Percentiles rank a stretch among this genome's conserved stretches.
Evolutionary conservation across 2,113 vertebrate genomes (phyloP).

Genomic region (Ictalurus punctatus): DNA sequence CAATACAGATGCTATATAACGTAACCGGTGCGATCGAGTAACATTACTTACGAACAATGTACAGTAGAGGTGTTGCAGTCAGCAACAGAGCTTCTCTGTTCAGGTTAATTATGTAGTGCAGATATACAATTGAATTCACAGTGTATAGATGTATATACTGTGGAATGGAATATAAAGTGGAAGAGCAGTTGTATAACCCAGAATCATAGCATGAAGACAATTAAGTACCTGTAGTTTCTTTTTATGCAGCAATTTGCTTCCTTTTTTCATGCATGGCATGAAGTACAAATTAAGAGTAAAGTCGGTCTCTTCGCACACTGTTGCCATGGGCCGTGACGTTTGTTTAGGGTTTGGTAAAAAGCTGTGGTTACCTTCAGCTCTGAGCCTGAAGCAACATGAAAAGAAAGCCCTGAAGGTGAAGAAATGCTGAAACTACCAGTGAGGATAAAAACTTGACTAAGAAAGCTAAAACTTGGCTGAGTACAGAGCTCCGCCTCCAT

Average conservation of each 20-base stretch:
- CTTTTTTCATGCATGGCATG: not conserved
- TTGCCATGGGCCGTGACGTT: not conserved
- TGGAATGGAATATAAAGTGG: not conserved
- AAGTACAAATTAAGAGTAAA: not conserved
- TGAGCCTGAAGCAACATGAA: slow-evolving; percentile 8
- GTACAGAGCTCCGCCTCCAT: not conserved
- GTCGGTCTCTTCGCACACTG: not conserved
- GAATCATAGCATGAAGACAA: not conserved
- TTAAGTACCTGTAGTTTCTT: not conserved
- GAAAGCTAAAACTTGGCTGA: slow-evolving; percentile 7
- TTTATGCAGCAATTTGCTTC: not conserved
- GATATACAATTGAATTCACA: not conserved
- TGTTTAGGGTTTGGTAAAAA: slow-evolving; percentile 13
- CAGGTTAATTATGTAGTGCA: not conserved
- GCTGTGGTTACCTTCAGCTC: slow-evolving; percentile 9
- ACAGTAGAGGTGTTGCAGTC: not conserved
- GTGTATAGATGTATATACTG: not conserved
- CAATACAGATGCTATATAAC: not conserved
- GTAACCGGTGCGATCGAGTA: not conserved
- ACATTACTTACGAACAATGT: not conserved
- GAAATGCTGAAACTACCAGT: slow-evolving; percentile 19
- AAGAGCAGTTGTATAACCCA: not conserved
- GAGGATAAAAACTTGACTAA: slow-evolving; percentile 21
- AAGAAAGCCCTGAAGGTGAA: slow-evolving; percentile 12
- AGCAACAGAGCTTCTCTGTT: no score